Conservation (phyloP, 2,113 vertebrate genomes). For the Argyrosomus japonicus region DNA sequence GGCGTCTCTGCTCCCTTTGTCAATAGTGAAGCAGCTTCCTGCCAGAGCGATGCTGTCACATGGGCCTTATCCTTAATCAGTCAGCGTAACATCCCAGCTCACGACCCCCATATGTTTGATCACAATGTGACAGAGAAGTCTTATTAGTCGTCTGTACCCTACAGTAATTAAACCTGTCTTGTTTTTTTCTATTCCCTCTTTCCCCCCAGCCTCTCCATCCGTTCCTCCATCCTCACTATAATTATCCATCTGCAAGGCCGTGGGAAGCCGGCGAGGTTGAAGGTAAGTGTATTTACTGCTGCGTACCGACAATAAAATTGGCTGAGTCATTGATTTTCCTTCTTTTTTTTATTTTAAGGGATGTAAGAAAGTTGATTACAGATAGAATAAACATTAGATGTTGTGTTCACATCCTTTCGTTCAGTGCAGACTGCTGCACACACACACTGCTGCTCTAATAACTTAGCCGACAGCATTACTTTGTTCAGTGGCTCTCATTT, state of each 20-base stretch:
- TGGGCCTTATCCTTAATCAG: conserved; percentile 39
- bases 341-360: conserved; percentile 46
- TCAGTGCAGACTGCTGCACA: conserved; percentile 1
- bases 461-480: not conserved
- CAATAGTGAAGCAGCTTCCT: conserved; percentile 21
- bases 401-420: conserved; percentile 61
- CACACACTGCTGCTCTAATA: not conserved
- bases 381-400: conserved; percentile 81
- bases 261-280: conserved; percentile 66
- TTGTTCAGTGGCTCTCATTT: not conserved
- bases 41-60: conserved; percentile 20
- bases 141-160: conserved; percentile 40
- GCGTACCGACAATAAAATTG: conserved; percentile 78
- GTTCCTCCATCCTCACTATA: conserved; percentile 44
- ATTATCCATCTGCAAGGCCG: conserved; percentile 69
- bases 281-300: conserved; percentile 85
- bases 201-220: conserved; percentile 44
- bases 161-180: conserved; percentile 54
- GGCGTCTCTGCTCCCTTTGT: not conserved
- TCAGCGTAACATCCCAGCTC: conserved; percentile 28
- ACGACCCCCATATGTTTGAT: conserved; percentile 53
- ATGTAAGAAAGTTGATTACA: conserved; percentile 81
- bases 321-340: conserved; percentile 80
- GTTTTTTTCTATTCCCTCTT: conserved; percentile 58
- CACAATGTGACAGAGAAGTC: conserved; percentile 45